A percentile compares a stretch with the other conserved stretches of the same genome.
phyloP scores from a whole-genome alignment of 2,888 invertebrate genomes.

The Trachelus stipa region DNA sequence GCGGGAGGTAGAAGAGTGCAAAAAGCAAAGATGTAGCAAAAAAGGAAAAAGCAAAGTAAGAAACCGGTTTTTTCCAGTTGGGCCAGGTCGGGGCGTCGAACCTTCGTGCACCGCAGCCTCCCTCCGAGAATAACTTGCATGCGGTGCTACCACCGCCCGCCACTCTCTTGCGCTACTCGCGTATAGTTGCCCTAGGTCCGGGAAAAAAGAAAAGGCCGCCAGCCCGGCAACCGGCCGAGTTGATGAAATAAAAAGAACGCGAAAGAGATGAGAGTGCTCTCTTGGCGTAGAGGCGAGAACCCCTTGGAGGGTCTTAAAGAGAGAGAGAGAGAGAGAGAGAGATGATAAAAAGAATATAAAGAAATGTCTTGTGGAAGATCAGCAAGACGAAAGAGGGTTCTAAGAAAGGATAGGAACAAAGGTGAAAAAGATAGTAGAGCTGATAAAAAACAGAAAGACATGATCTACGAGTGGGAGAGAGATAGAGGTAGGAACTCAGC shows the following conservation, averaged over 20 bases:
- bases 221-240: slow-evolving; percentile 17
- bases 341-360: slow-evolving; percentile 15
- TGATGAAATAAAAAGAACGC: slow-evolving; percentile 22
- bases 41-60: slow-evolving; percentile 61
- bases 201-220: slow-evolving; percentile 44
- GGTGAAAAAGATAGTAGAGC: slow-evolving; percentile 29
- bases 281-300: not conserved
- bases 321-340: slow-evolving; percentile 15
- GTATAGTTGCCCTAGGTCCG: slow-evolving; percentile 62
- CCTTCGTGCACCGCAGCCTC: slow-evolving; percentile 61
- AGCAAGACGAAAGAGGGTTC: slow-evolving; percentile 13
- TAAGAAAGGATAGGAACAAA: slow-evolving; percentile 26
- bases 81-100: slow-evolving; percentile 68
- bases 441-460: slow-evolving; percentile 4
- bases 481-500: slow-evolving; percentile 12
- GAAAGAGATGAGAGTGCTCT: slow-evolving; percentile 15
- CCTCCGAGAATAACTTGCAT: slow-evolving; percentile 66
- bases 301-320: not conserved
- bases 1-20: slow-evolving; percentile 43
- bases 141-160: slow-evolving; percentile 34
- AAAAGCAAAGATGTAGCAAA: slow-evolving; percentile 63
- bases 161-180: slow-evolving; percentile 41
- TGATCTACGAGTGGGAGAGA: slow-evolving; percentile 15
- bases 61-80: slow-evolving; percentile 68
- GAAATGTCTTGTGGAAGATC: slow-evolving; percentile 9